These are phyloP conservation scores for Neodontobutis hainanensis DNA, from an alignment of 2,113 vertebrate species.

Conservation along the genomic window DNA sequence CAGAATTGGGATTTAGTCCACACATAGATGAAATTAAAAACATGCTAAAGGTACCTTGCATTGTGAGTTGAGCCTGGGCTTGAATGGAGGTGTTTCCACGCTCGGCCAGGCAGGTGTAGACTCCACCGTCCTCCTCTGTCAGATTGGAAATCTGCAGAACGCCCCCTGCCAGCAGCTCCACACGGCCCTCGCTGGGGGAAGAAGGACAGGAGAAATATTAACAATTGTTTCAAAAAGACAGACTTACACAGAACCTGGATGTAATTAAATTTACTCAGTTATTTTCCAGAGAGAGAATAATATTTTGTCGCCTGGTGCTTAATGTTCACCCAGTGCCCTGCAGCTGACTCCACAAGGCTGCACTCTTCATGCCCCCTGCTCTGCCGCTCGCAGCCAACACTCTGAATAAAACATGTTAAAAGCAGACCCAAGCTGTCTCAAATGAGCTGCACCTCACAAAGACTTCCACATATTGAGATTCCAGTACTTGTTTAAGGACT, in stretches of 20 bases:
- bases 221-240: background rate
- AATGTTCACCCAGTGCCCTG: constrained; percentile 31
- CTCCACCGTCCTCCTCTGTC: constrained; percentile 82
- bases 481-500: too few species aligned
- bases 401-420: constrained; percentile 46
- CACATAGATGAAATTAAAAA: too few species aligned
- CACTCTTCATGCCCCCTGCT: constrained; percentile 23
- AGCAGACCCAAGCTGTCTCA: constrained; percentile 14
- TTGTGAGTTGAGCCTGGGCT: constrained; percentile 85
- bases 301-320: constrained; percentile 7
- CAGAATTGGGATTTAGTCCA: too few species aligned
- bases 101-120: constrained; percentile 86
- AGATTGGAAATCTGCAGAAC: constrained; percentile 84
- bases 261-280: background rate
- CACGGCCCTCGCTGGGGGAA: constrained; percentile 76
- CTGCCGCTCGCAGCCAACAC: constrained; percentile 23
- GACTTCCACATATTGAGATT: background rate
- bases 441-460: background rate
- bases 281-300: background rate
- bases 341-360: constrained; percentile 29
- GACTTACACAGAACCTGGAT: background rate
- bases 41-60: constrained; percentile 84
- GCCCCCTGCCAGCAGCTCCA: constrained; percentile 83
- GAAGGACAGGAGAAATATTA: constrained; percentile 1
- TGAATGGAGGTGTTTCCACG: constrained; percentile 84